Percentiles rank a stretch among this genome's conserved stretches.
These are phyloP conservation scores for Hyperopisus bebe DNA, from an alignment of 2,113 vertebrate genomes.

Conservation along the genomic window DNA sequence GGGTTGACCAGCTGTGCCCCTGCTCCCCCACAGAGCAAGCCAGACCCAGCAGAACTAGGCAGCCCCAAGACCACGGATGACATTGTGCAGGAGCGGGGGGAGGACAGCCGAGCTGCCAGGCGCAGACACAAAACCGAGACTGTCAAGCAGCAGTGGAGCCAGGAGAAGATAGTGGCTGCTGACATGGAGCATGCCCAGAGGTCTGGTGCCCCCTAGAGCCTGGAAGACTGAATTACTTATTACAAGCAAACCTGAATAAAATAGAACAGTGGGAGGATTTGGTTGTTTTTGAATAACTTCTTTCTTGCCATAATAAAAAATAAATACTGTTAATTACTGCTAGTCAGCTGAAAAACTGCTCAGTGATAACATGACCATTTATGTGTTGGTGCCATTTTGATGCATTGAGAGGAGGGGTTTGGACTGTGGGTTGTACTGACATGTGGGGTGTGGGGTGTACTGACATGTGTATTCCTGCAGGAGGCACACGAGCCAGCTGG, in stretches of 20 bases:
- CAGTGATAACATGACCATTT: neutral
- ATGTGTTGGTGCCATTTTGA: neutral
- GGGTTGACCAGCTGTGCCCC: neutral
- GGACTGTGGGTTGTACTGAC: neutral
- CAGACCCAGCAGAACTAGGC: constrained; percentile 78
- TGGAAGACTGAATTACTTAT: neutral
- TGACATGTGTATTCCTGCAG: constrained; percentile 48
- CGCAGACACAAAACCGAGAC: constrained; percentile 89
- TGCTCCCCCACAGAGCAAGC: constrained; percentile 73
- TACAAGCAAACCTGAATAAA: neutral
- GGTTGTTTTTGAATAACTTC: too few species aligned
- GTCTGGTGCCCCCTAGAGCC: constrained; percentile 39
- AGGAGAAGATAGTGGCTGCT: constrained; percentile 61
- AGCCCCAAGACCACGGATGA: constrained; percentile 96
- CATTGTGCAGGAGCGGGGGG: constrained; percentile 83
- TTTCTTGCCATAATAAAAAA: neutral
- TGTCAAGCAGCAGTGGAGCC: constrained; percentile 79
- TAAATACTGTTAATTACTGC: neutral
- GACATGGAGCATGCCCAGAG: constrained; percentile 82
- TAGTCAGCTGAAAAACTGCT: neutral
- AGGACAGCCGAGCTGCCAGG: constrained; percentile 73
- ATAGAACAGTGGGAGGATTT: neutral
- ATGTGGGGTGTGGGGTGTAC: neutral
- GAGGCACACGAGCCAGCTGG: constrained; percentile 72
- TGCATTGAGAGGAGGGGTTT: neutral